Conservation (phyloP, 2,113 vertebrate species). For the Corynorhinus townsendii region DNA sequence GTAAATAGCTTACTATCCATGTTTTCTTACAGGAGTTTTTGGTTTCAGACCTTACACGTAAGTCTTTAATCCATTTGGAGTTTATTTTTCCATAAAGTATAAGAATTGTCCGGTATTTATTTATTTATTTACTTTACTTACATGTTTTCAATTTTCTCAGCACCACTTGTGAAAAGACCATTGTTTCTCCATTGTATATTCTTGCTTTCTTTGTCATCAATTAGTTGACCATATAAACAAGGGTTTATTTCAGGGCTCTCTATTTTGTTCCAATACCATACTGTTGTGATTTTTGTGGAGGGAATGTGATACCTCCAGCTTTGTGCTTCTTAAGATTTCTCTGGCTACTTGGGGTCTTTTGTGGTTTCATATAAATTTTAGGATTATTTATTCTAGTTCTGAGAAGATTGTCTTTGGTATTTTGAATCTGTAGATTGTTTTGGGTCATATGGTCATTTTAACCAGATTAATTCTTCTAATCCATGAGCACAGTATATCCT, state of each 20-base stretch:
- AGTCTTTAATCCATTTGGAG: not conserved
- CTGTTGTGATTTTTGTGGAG: not conserved
- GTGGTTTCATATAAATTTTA: not conserved
- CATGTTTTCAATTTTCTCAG: not conserved
- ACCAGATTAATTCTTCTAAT: not conserved
- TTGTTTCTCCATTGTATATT: not conserved
- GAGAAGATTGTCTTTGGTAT: not conserved
- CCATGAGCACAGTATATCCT: not conserved
- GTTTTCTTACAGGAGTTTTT: not conserved
- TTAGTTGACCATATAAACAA: not conserved
- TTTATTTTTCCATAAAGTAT: not conserved
- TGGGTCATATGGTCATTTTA: not conserved
- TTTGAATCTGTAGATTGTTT: not conserved
- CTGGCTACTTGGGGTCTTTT: not conserved
- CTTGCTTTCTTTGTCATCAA: not conserved
- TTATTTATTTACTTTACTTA: not conserved
- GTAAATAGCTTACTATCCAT: not conserved
- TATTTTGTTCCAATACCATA: not conserved
- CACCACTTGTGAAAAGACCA: not conserved
- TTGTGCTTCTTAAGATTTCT: not conserved
- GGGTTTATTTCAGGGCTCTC: not conserved
- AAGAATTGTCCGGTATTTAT: not conserved
- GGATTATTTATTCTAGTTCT: not conserved
- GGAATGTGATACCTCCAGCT: not conserved
- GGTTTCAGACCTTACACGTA: not conserved